Conservation (phyloP, 1,140 invertebrate genomes). For the Macrocentrus cingulum region DNA sequence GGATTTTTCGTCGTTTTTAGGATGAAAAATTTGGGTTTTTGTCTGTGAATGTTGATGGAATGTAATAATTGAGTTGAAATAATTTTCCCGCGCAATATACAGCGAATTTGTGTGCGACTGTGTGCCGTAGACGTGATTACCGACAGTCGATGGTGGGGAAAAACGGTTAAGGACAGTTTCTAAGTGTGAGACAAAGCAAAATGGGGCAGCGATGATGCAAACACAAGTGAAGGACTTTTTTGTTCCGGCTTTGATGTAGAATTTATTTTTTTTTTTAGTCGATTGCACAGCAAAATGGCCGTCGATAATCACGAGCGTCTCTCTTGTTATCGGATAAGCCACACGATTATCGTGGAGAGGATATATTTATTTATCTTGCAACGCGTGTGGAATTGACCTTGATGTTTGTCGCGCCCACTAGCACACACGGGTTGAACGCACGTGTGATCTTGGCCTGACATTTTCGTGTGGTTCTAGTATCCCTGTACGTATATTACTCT, state of each 20-base stretch:
- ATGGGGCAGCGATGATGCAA: background rate
- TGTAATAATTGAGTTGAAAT: too few species aligned
- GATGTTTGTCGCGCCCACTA: background rate
- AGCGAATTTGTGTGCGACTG: too few species aligned
- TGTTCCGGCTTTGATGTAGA: background rate
- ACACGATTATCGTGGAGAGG: background rate
- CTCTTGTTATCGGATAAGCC: too few species aligned
- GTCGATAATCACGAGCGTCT: too few species aligned
- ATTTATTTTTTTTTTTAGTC: constrained; percentile 3
- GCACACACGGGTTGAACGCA: constrained; percentile 32
- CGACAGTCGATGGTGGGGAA: too few species aligned
- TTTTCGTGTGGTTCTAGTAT: constrained; percentile 20
- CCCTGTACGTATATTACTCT: background rate
- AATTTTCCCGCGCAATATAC: constrained; percentile 24
- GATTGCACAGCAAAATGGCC: background rate
- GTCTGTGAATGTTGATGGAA: too few species aligned
- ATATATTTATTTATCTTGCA: constrained; percentile 26
- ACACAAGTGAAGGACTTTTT: too few species aligned
- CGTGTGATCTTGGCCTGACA: constrained; percentile 37
- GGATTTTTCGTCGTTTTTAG: constrained; percentile 7
- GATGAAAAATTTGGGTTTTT: too few species aligned
- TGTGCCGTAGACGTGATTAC: too few species aligned
- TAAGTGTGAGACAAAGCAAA: background rate
- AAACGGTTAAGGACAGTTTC: too few species aligned
- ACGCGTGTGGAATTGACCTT: constrained; percentile 23